Evolutionary conservation across 2,113 vertebrate species (phyloP), one percentile per base, ranked within the genome.

Genomic region (Zosterops lateralis): DNA sequence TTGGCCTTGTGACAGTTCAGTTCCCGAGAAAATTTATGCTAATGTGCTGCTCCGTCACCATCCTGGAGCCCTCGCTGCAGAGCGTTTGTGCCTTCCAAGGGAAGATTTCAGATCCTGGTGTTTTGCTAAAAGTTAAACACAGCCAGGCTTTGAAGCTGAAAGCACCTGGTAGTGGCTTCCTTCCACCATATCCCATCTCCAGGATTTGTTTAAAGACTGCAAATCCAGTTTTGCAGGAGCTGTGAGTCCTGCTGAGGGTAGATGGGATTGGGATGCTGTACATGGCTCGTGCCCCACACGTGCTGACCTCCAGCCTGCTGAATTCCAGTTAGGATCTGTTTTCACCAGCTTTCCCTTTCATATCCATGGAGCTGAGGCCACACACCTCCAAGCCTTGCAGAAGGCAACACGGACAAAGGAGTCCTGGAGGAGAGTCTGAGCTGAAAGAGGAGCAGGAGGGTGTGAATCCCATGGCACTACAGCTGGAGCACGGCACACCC

Each of bases 1-100:
- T 92, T 61, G 54, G 82, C 92, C 92, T 67, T 90, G 87, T n/a
- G 92, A 95, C 96, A 94, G 97, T 72, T 96, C 57, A 13, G 81
- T 64, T 96, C 97, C 96, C 60, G 79, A 81, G 97, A 93, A 98
- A 97, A 97, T 95, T 85, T 84, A 96, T 97, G 96, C 95, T 98
- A 97, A 97, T 97, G 94, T 31, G 95, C 93, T 57, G 68, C 79
- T 14, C 95, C 45, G 4, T 97, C 96, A 85, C 96, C 97, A 96
- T 94, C 93, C 13, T 15, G 94, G 97, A 95, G 96, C 94, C 96
- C 97, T 90, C 75, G 13, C 89, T 65, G 28, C 89, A 8, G 85
- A 80, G 44, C 76, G 44, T 79, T 93, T 83, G 96, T 94, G 92
- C 81, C 96, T 84, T 45, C 7, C 22, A 93, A 94, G 96, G 94